Base-by-base conservation (phyloP, 2,113 vertebrate genomes). In the Morone chrysops region DNA sequence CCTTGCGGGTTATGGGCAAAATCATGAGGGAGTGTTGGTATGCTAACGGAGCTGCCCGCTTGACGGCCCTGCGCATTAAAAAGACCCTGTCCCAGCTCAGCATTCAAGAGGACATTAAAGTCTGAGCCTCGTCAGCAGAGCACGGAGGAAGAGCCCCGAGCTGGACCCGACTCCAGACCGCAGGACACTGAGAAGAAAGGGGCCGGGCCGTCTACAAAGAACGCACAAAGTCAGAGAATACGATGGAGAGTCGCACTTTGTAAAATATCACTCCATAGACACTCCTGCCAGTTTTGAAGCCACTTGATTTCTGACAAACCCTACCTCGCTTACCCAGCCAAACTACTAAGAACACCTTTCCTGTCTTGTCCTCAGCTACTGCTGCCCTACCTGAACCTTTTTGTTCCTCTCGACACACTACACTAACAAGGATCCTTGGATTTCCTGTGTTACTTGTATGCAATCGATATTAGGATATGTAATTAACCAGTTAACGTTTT, bases 21-120 rank as follows among this genome's bases (percentile, higher is more conserved):
- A 98, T 99, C 94, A 99, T 99, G 98, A 94, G 97, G 0, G 98
- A 99, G 90, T 99, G 98, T 84, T 99, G 98, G 98, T 99, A 99
- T 3, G 94, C 97, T 48, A 99, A 98, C 0, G 97, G 97, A 0
- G 97, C 97, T 0, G 98, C 98, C 18, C 96, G 98, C 0, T 92
- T 99, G 68, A 99, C 98, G 0, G 97, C 98, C 8, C 95, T 99
- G 77, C 97, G 98, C 91, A 98, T 99, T 66, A 99, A 99, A 94
- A 99, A 99, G 93, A 98, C 97, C 68, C 95, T 99, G 16, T 98
- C 98, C 1, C 98, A 98, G 90, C 97, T 99, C 92, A 97, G 97
- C 2, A 93, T 98, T 87, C 96, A 98, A 82, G 98, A 99, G 81
- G 98, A 99, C 61, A 96, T 99, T 89, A 99, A 99, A 91, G 96